Evolutionary conservation across 92 coral and sea anemone species (phyloP), one percentile per base, ranked within the genome.

Genomic region (Ricordea florida): DNA sequence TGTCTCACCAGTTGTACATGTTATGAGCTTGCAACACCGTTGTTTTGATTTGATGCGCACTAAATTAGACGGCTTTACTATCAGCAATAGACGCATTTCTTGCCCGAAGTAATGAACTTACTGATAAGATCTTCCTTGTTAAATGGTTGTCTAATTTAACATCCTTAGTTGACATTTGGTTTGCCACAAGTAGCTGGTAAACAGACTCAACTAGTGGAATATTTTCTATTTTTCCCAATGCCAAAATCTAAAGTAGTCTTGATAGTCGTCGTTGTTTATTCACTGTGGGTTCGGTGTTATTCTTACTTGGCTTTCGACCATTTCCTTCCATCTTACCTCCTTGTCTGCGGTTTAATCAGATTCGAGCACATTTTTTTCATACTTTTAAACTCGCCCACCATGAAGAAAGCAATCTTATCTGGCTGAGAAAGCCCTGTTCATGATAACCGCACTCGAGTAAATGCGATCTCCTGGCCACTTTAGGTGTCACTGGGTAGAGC

Each of bases 91-190:
- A 18, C 42, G 8, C 77, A 69, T 50, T 24, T 7, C 20, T 28
- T 6, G 52, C 26, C 29, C 52, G 36, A 27, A 55, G 20, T 43
- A 29, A 28, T 52, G 78, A 33, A 31, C 29, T 10, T 45, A 10
- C 7, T 25, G 91, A 80, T 85, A 85, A 85, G 65, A 85, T 85
- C 90, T 56, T 37, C 59, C 77, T 70, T 38, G 86, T 61, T 85
- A 80, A 85, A 85, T 42, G 91, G 28, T 58, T 45, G 62, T 69
- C 78, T 72, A 72, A 72, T 62, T 44, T 20, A 41, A 42, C 51
- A 35, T 32, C 56, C 27, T 33, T 36, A 50, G 55, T 50, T 69
- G 63, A n/a, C 10, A 52, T 26, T 16, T 51, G 76, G 1, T n/a
- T n/a, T n/a, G n/a, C n/a, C n/a, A 51, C 28, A 32, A 46, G 49